These are phyloP conservation scores for Nyctereutes procyonoides DNA, from an alignment of 2,113 vertebrate genomes.

Conservation along the genomic window DNA sequence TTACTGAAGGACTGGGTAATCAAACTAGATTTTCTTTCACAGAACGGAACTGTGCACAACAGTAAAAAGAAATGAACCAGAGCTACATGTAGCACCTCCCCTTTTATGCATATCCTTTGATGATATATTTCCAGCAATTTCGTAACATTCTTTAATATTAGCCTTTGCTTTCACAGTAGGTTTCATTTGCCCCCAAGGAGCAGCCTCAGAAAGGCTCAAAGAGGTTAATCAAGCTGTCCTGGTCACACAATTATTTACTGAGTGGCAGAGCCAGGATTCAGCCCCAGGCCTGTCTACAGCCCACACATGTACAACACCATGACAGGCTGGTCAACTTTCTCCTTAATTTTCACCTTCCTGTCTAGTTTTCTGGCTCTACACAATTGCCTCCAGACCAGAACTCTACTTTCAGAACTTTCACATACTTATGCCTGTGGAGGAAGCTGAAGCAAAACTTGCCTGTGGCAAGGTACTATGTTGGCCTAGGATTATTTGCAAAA, in stretches of 20 bases:
- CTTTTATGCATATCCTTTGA: background rate
- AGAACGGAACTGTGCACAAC: background rate
- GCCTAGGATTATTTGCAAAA: background rate
- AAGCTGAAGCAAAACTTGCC: slow-evolving; percentile 10
- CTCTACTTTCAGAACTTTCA: background rate
- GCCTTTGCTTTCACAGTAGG: background rate
- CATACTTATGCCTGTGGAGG: background rate
- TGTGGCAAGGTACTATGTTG: background rate
- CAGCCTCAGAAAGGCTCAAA: background rate
- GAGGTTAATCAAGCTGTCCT: background rate
- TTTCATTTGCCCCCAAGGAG: background rate
- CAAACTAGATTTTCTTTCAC: background rate
- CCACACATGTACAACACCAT: background rate
- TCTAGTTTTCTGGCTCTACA: background rate
- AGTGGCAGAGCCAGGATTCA: background rate
- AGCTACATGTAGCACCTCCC: background rate
- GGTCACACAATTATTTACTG: too few species aligned
- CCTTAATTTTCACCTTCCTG: background rate
- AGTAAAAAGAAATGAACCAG: background rate
- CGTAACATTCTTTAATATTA: background rate
- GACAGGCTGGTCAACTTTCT: background rate
- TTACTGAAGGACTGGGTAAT: background rate
- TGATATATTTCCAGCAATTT: background rate
- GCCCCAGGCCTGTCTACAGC: background rate
- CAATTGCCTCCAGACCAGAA: background rate